Conservation (phyloP, 2,888 invertebrate genomes). For the Trachelus troglodyta region DNA sequence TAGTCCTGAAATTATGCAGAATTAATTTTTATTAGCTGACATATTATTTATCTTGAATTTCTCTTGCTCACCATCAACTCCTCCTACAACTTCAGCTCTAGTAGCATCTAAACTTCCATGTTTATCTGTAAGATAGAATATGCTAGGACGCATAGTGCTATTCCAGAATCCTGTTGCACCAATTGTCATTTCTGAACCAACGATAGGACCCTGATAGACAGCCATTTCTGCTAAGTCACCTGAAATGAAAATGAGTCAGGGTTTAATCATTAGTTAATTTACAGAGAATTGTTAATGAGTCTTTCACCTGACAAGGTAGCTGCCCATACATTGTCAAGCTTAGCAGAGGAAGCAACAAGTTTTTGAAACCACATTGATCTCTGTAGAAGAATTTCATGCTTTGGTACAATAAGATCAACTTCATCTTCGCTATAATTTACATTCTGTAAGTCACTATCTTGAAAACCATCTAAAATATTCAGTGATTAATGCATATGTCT, state of each 20-base stretch:
- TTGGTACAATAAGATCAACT: slow-evolving; percentile 44
- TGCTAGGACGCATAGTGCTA: slow-evolving; percentile 71
- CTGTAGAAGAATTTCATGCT: slow-evolving; percentile 34
- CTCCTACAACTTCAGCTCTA: slow-evolving; percentile 76
- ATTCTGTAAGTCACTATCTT: neutral
- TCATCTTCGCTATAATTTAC: slow-evolving; percentile 37
- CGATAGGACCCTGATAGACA: slow-evolving; percentile 73
- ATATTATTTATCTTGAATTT: neutral
- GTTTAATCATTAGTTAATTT: neutral
- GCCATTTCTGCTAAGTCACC: slow-evolving; percentile 78
- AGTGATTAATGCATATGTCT: neutral
- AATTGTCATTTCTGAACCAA: slow-evolving; percentile 67
- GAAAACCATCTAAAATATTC: neutral
- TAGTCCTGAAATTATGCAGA: slow-evolving; percentile 63
- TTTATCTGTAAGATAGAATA: slow-evolving; percentile 69
- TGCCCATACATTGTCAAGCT: slow-evolving; percentile 73
- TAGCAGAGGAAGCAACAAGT: slow-evolving; percentile 34
- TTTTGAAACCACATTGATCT: slow-evolving; percentile 47
- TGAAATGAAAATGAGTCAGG: slow-evolving; percentile 46
- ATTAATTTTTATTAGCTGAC: neutral
- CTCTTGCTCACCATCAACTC: slow-evolving; percentile 73
- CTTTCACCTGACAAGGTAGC: slow-evolving; percentile 71
- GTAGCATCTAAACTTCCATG: slow-evolving; percentile 74
- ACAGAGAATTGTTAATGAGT: neutral
- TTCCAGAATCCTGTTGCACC: slow-evolving; percentile 76